Percentiles rank a stretch among this genome's conserved stretches.
phyloP scores from a whole-genome alignment of 2,113 vertebrate genomes.

The Nicator chloris region DNA sequence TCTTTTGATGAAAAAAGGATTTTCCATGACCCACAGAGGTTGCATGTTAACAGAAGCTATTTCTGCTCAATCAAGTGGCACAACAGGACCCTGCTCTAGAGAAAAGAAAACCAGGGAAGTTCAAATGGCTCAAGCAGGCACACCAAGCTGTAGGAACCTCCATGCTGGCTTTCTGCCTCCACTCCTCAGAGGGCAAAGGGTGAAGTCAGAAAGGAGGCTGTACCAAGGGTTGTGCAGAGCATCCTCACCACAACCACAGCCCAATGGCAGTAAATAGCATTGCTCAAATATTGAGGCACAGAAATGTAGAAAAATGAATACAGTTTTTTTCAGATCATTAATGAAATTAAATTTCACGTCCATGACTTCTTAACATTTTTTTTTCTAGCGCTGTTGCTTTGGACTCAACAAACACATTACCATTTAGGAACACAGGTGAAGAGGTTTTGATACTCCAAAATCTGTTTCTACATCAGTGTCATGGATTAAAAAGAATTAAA shows the following conservation, averaged over 20 bases:
- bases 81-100: not conserved
- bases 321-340: rapidly evolving
- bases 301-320: not conserved
- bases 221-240: rapidly evolving
- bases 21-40: not conserved
- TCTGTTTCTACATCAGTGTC: not conserved
- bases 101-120: not conserved
- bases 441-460: not conserved
- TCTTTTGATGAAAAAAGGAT: not conserved
- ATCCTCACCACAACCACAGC: not conserved
- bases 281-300: not conserved
- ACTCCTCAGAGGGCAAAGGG: not conserved
- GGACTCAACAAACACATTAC: not conserved
- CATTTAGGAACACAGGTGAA: not conserved
- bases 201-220: not conserved
- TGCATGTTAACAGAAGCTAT: not conserved
- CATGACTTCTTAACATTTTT: not conserved
- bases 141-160: rapidly evolving
- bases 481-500: not conserved
- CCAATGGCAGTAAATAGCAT: rapidly evolving
- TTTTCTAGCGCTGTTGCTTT: not conserved
- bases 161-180: rapidly evolving
- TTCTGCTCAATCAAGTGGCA: not conserved
- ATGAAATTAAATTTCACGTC: not conserved
- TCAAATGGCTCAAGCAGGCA: not conserved